phyloP scores from a whole-genome alignment of 53 echinoderm and acorn worm genomes.

The Crossaster papposus region DNA sequence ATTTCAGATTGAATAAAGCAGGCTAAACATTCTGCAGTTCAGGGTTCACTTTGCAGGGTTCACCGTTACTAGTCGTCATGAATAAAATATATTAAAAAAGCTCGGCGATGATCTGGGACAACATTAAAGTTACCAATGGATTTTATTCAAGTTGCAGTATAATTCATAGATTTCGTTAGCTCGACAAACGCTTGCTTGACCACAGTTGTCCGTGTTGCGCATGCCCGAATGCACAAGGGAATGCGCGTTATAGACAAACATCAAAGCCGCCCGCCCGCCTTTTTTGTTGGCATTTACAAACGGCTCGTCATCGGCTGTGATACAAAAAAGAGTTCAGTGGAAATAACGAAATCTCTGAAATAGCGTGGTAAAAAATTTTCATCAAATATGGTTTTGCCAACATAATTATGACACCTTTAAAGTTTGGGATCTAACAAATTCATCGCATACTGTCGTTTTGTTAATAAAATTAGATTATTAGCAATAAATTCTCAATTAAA shows the following conservation, averaged over 20 bases:
- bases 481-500: too few relatives aligned
- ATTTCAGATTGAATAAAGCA: too few relatives aligned
- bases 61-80: too few relatives aligned
- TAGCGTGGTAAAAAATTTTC: background rate
- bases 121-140: too few relatives aligned
- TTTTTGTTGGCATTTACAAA: constrained; percentile 12
- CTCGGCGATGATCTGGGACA: too few relatives aligned
- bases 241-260: constrained; percentile 30
- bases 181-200: background rate
- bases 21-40: too few relatives aligned
- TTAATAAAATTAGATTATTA: too few relatives aligned
- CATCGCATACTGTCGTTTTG: too few relatives aligned
- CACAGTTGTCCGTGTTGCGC: constrained; percentile 22
- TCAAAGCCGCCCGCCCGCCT: constrained; percentile 28
- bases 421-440: background rate
- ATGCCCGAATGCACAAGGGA: constrained; percentile 61
- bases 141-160: too few relatives aligned
- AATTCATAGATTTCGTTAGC: background rate
- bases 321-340: background rate
- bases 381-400: background rate
- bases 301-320: constrained; percentile 46
- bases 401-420: too few relatives aligned
- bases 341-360: constrained; percentile 3
- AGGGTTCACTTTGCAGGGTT: too few relatives aligned
- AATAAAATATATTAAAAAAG: too few relatives aligned